phyloP scores from a whole-genome alignment of 2,888 invertebrate genomes.

The Oeneis ivallda region DNA sequence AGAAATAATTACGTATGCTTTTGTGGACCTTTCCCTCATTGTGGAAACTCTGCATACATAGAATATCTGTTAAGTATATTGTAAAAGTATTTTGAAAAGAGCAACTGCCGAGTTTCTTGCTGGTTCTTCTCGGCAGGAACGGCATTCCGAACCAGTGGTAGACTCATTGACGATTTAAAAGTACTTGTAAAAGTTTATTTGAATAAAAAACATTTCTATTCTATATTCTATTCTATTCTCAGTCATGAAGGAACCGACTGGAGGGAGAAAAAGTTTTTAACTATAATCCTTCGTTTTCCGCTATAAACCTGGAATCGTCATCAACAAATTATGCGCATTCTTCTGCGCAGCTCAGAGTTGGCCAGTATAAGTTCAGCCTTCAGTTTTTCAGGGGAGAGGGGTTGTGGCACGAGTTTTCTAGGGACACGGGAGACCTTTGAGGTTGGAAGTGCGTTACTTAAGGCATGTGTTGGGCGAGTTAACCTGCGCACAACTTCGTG shows the following conservation, averaged over 20 bases:
- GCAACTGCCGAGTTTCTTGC: too few relatives aligned
- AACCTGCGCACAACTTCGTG: constrained; percentile 77
- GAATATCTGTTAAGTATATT: too few relatives aligned
- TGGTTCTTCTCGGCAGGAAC: too few relatives aligned
- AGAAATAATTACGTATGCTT: too few relatives aligned
- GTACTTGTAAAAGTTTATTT: too few relatives aligned
- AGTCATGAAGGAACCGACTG: not conserved
- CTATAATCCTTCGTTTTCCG: not conserved
- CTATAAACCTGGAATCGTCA: constrained; percentile 28
- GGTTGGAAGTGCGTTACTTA: constrained; percentile 58
- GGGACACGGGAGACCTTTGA: constrained; percentile 45
- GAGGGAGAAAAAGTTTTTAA: not conserved
- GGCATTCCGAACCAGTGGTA: too few relatives aligned
- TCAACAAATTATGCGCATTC: constrained; percentile 48
- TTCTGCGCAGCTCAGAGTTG: constrained; percentile 48
- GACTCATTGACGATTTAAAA: too few relatives aligned
- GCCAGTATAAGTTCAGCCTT: constrained; percentile 47
- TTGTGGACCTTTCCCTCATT: too few relatives aligned
- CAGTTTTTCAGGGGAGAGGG: constrained; percentile 42
- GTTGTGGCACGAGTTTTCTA: constrained; percentile 34
- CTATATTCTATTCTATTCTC: too few relatives aligned
- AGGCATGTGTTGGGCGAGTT: constrained; percentile 59
- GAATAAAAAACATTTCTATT: too few relatives aligned
- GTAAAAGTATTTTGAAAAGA: too few relatives aligned
- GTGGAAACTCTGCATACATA: too few relatives aligned